Base-by-base conservation (phyloP, 2,888 invertebrate genomes). In the Lepetodrilus schrolli region DNA sequence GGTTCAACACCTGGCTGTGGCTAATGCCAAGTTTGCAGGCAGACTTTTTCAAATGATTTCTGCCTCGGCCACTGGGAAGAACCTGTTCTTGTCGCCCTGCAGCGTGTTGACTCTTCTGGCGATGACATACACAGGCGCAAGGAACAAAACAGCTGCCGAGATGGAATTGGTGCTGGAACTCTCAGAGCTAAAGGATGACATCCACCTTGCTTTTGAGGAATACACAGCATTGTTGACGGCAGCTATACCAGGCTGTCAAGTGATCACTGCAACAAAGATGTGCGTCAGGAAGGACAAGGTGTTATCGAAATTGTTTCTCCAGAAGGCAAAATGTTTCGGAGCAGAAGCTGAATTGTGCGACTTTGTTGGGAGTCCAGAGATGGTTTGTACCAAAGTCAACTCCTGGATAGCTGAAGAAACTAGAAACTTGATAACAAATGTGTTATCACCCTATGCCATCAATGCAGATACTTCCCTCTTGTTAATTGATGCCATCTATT, bases 371-470 rank as follows among this genome's bases (percentile, higher is more conserved):
- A 78, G 86, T 43, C 47, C 86, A 0, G 85, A 85, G 0, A 92
- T 92, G 0, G 87, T 91, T 10, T 73, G 87, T 65, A 3, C 34
- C 13, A 77, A 74, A 20, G 96, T 98, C 66, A 98, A 98, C 87
- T 83, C 90, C 36, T 97, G 96, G 95, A 95, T 96, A 47, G 94
- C 94, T 85, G 89, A 92, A 4, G 93, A 95, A 86, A 98, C 98
- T 0, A 94, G 95, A 71, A 91, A 94, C 5, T 95, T 94, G 89
- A 97, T 98, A 73, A 93, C 94, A 81, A 92, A 96, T 83, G 92
- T 98, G 1, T 90, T 98, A 1, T 20, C 93, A 1, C 92, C 92
- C n/a, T 34, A 10, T 10, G 78, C 83, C 5, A 80, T 91, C n/a
- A 84, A 79, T 68, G 20, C 78, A 1, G 36, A 80, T 2, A 90